Conservation (phyloP, 2,797 vertebrate genomes). For the Clarias fuscus region DNA sequence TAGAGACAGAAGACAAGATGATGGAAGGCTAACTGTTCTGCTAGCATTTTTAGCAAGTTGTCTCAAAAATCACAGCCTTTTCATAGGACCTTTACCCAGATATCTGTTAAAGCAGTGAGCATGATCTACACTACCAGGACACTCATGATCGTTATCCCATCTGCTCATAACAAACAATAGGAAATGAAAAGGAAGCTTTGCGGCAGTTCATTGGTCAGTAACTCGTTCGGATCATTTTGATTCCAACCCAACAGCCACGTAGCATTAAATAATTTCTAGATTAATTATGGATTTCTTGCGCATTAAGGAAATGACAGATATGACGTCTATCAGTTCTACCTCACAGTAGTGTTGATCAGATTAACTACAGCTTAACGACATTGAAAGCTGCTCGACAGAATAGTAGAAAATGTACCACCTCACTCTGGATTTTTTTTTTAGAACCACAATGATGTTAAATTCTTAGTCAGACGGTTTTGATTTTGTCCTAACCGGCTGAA, state of each 20-base stretch:
- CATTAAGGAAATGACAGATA: neutral
- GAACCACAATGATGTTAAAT: neutral
- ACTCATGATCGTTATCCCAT: neutral
- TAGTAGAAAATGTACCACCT: neutral
- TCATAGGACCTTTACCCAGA: too few relatives aligned
- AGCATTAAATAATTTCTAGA: neutral
- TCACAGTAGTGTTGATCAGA: neutral
- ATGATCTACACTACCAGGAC: neutral
- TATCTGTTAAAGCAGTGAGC: neutral
- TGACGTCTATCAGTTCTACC: neutral
- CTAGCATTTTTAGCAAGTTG: neutral
- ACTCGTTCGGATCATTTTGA: neutral
- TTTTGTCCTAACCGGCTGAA: neutral
- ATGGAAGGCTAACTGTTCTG: neutral
- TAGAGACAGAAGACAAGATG: too few relatives aligned
- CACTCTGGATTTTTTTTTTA: neutral
- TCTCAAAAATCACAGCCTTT: neutral
- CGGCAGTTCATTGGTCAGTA: neutral
- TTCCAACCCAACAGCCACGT: neutral
- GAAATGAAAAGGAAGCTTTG: neutral
- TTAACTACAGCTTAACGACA: neutral
- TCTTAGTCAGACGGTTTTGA: neutral
- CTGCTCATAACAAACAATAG: neutral
- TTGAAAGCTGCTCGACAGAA: neutral
- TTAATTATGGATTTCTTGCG: conserved; percentile 7